Percentiles rank a stretch among this genome's conserved stretches.
phyloP scores from a whole-genome alignment of 1,140 invertebrate species.

The Aphidius gifuensis region DNA sequence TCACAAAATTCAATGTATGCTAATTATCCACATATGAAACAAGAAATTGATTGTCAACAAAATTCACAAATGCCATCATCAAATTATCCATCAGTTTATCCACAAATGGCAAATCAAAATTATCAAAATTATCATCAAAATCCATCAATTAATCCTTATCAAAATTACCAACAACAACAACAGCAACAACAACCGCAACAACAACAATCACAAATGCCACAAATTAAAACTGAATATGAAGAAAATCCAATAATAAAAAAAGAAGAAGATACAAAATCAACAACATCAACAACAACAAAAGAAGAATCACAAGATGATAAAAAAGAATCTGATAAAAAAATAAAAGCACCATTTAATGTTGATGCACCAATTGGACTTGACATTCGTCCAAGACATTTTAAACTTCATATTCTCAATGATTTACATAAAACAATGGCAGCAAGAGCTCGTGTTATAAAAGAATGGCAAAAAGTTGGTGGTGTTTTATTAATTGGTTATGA shows the following conservation, averaged over 20 bases:
- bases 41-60: slow-evolving; percentile 32
- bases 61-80: too few species aligned
- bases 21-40: slow-evolving; percentile 35
- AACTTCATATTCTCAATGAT: slow-evolving; percentile 89
- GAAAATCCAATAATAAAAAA: too few species aligned
- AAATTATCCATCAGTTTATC: too few species aligned
- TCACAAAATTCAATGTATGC: slow-evolving; percentile 33
- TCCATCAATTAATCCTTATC: too few species aligned
- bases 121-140: too few species aligned
- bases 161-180: too few species aligned
- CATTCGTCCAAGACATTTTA: slow-evolving; percentile 72
- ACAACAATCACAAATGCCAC: too few species aligned
- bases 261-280: not conserved
- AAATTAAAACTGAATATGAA: too few species aligned
- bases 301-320: slow-evolving; percentile 57
- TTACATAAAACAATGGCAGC: slow-evolving; percentile 87
- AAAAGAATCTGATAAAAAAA: slow-evolving; percentile 32
- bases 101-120: too few species aligned
- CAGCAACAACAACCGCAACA: too few species aligned
- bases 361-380: slow-evolving; percentile 45
- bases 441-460: slow-evolving; percentile 72
- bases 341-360: slow-evolving; percentile 46
- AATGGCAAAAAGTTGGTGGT: slow-evolving; percentile 86
- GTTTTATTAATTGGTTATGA: slow-evolving; percentile 98
- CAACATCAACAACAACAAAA: slow-evolving; percentile 36